Conservation (phyloP, 2,888 invertebrate genomes). For the Morpho achilles region DNA sequence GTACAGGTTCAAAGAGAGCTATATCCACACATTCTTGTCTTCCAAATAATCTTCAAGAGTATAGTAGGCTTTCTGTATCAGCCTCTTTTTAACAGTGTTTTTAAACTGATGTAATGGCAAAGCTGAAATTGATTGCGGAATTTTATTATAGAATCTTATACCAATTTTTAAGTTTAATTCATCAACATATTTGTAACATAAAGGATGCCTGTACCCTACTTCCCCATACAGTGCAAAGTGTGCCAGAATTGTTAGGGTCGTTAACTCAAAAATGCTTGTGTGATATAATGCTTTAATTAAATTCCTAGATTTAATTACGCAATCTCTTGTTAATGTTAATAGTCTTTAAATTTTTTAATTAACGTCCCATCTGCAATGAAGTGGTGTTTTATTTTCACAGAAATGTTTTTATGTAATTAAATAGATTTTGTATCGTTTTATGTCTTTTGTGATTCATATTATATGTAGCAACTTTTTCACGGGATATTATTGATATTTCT, state of each 20-base stretch:
- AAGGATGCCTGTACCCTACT: slow-evolving; percentile 25
- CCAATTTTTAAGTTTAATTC: too few relatives aligned
- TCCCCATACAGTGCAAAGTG: slow-evolving; percentile 24
- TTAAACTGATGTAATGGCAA: too few relatives aligned
- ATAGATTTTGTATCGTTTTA: background rate
- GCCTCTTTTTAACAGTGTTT: too few relatives aligned
- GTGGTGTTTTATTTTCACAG: background rate
- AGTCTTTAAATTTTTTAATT: slow-evolving; percentile 12
- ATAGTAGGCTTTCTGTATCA: too few relatives aligned
- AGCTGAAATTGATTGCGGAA: too few relatives aligned
- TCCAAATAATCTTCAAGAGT: too few relatives aligned
- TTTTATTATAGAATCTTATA: too few relatives aligned
- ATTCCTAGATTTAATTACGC: slow-evolving; percentile 25
- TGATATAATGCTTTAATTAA: slow-evolving; percentile 26
- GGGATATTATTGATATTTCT: background rate
- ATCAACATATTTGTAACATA: slow-evolving; percentile 23
- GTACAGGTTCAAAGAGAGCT: too few relatives aligned
- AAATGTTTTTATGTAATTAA: background rate
- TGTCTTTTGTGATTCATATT: background rate
- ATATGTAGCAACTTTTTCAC: too few relatives aligned
- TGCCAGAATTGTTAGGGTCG: slow-evolving; percentile 27
- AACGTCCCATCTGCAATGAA: background rate
- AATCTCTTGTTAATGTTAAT: slow-evolving; percentile 21
- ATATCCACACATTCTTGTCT: too few relatives aligned
- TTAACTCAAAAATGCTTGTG: slow-evolving; percentile 23